phyloP scores from a whole-genome alignment of 2,113 vertebrate species.

The Myodes glareolus region DNA sequence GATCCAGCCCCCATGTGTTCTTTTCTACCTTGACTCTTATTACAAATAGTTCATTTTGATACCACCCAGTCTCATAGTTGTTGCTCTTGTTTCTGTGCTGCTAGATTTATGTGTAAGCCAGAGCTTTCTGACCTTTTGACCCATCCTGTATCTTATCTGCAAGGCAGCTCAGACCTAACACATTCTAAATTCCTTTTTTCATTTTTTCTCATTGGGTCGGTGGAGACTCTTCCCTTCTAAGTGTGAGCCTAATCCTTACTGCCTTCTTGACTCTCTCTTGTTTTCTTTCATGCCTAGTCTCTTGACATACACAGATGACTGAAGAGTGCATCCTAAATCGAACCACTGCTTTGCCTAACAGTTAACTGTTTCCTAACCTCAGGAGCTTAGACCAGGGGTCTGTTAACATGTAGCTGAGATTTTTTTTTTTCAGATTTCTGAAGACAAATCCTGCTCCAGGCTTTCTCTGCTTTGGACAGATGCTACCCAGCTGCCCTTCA shows the following conservation, averaged over 20 bases:
- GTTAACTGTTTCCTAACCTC: neutral
- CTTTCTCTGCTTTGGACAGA: neutral
- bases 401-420: neutral
- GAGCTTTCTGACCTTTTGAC: neutral
- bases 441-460: neutral
- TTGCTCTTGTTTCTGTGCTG: neutral
- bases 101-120: neutral
- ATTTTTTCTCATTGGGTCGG: neutral
- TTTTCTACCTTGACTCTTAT: neutral
- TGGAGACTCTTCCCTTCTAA: neutral
- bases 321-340: neutral
- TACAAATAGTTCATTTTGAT: neutral
- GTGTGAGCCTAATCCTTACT: neutral
- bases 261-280: neutral
- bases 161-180: neutral
- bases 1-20: neutral
- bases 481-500: neutral
- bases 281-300: neutral
- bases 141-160: neutral
- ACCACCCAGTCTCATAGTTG: neutral
- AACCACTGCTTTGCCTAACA: neutral
- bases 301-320: neutral
- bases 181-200: neutral
- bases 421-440: neutral
- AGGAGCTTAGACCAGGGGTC: neutral